These are phyloP conservation scores for Drosophila lini DNA, from an alignment of 1,140 invertebrate genomes.

Conservation along the genomic window DNA sequence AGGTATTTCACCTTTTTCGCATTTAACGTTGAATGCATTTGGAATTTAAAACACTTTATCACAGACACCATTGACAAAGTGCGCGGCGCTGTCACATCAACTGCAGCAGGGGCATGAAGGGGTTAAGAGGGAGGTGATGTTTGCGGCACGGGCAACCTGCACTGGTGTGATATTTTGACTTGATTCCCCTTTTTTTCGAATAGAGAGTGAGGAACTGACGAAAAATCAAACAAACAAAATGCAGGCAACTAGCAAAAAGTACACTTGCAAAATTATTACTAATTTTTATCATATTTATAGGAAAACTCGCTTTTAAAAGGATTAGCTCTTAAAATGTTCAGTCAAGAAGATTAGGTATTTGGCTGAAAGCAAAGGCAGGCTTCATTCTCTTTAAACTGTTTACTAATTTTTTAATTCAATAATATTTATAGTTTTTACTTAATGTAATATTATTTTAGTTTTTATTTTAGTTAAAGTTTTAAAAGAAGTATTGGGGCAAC, in stretches of 20 bases:
- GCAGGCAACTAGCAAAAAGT: slow-evolving; percentile 7
- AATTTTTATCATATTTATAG: neutral
- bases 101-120: slow-evolving; percentile 42
- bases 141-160: slow-evolving; percentile 28
- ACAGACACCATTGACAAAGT: slow-evolving; percentile 76
- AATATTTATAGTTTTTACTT: neutral
- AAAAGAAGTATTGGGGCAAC: neutral
- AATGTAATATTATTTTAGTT: neutral
- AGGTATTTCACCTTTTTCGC: slow-evolving; percentile 59
- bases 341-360: no score
- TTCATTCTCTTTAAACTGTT: no score
- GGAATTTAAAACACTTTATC: slow-evolving; percentile 81
- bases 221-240: slow-evolving; percentile 68
- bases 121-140: slow-evolving; percentile 6
- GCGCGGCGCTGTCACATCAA: slow-evolving; percentile 75
- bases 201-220: slow-evolving; percentile 39
- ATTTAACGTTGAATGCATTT: slow-evolving; percentile 81
- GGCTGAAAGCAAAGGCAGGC: no score
- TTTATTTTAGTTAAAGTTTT: neutral
- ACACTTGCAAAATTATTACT: neutral
- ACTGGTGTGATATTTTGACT: slow-evolving; percentile 60
- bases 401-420: neutral
- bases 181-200: slow-evolving; percentile 46
- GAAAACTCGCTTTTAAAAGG: no score
- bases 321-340: no score